Evolutionary conservation across 2,888 invertebrate genomes (phyloP), one percentile per base, ranked within the genome.

Genomic region (Pseudococcus viburni): DNA sequence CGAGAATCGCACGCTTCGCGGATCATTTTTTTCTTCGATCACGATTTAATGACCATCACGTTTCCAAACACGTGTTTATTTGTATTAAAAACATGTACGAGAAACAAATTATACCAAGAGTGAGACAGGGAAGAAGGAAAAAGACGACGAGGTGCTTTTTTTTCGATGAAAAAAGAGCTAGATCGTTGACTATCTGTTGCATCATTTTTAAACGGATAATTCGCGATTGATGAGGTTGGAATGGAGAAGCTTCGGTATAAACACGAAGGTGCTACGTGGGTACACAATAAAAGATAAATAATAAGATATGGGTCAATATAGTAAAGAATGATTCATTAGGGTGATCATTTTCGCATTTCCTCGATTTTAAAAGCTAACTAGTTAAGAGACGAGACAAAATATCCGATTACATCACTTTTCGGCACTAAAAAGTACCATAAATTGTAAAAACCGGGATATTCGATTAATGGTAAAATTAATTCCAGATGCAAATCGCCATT

Each of bases 1-100:
- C 80, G 80, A 83, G 80, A 83, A 46, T 42, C 19, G 42, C 80
- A 83, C 80, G 80, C 33, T 83, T 83, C 80, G 80, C 8, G 46
- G 46, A 46, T 46, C 42, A 46, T 42, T 46, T 83, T 83, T 19
- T 42, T 2, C 39, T 77, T 42, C 80, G 46, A 83, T 83, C 80
- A 83, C 80, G 80, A 46, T 83, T 46, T 42, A 83, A 83, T 19
- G 80, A 42, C 11, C 42, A 83, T 83, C 42, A 73, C 73, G 80
- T 46, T 83, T 83, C 42, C 12, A 46, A 83, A 46, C 46, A 83
- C 80, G 80, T 83, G 73, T 73, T 73, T 33, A 17, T 73, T 73
- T 17, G 73, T 33, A 73, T 33, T 22, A 39, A 73, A 33, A 73
- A 73, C 73, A 6, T 15, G 73, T 73, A 73, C 73, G 19, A 77